These are phyloP conservation scores for Euplexia lucipara DNA, from an alignment of 2,888 invertebrate species.

Conservation along the genomic window DNA sequence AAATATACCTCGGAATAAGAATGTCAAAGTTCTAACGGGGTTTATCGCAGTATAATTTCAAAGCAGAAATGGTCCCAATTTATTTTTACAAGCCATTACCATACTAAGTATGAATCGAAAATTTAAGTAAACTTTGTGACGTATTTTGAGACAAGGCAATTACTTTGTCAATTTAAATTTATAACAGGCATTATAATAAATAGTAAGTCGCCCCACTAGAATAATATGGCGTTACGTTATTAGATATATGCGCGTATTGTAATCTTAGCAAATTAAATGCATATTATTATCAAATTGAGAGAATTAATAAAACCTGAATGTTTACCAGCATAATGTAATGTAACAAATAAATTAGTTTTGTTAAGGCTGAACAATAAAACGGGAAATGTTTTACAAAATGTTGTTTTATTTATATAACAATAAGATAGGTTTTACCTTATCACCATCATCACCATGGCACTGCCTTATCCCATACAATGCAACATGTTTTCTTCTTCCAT, in stretches of 20 bases:
- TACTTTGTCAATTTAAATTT: neutral
- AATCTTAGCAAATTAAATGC: conserved; percentile 58
- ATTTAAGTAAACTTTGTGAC: no score
- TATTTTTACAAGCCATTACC: no score
- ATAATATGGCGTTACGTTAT: conserved; percentile 49
- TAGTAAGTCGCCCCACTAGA: conserved; percentile 37
- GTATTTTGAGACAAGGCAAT: no score
- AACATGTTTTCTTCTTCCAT: no score
- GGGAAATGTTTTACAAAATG: conserved; percentile 77
- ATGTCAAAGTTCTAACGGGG: no score
- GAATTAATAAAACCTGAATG: conserved; percentile 71
- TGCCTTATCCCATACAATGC: no score
- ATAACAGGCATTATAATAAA: neutral
- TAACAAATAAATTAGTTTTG: conserved; percentile 82
- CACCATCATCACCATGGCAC: no score
- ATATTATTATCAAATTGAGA: conserved; percentile 66
- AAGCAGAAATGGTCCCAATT: no score
- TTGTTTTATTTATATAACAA: conserved; percentile 73
- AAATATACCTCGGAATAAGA: no score
- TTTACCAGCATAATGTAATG: conserved; percentile 86
- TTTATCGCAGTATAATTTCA: no score
- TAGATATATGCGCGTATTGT: conserved; percentile 48
- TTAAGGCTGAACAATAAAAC: conserved; percentile 85
- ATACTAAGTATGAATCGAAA: no score
- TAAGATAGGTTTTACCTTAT: neutral